Percentiles rank a stretch among this genome's conserved stretches.
These are phyloP conservation scores for Scleropages formosus DNA, from an alignment of 2,797 vertebrate species.

Conservation along the genomic window DNA sequence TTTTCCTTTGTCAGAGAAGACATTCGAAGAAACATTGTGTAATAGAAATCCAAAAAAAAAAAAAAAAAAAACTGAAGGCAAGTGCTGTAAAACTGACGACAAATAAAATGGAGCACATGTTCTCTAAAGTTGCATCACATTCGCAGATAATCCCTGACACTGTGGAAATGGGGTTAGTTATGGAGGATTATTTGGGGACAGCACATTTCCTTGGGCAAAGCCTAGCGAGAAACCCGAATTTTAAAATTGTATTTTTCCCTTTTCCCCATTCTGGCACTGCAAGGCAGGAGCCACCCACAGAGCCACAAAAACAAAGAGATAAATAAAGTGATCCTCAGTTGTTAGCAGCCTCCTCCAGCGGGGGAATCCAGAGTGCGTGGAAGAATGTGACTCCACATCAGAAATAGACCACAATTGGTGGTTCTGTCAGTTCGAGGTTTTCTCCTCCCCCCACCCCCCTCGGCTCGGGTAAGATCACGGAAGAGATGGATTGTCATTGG, in stretches of 20 bases:
- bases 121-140: background rate
- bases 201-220: background rate
- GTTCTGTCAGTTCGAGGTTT: slow-evolving; percentile 65
- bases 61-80: no score
- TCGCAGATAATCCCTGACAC: background rate
- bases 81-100: no score
- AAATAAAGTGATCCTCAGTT: slow-evolving; percentile 62
- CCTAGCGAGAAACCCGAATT: background rate
- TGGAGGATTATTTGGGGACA: background rate
- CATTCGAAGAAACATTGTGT: no score
- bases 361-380: slow-evolving; percentile 49
- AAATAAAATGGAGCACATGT: no score
- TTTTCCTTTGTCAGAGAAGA: no score
- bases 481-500: background rate
- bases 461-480: background rate
- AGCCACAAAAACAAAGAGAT: slow-evolving; percentile 55
- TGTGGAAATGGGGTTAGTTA: background rate
- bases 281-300: slow-evolving; percentile 25
- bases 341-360: slow-evolving; percentile 30
- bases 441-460: slow-evolving; percentile 27
- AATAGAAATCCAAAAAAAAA: no score
- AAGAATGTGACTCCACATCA: slow-evolving; percentile 70
- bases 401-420: slow-evolving; percentile 60
- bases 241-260: background rate
- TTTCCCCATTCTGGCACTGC: background rate